A percentile compares a stretch with the other conserved stretches of the same genome.
These are phyloP conservation scores for Bovichtus diacanthus DNA, from an alignment of 2,797 vertebrate species.

Conservation along the genomic window DNA sequence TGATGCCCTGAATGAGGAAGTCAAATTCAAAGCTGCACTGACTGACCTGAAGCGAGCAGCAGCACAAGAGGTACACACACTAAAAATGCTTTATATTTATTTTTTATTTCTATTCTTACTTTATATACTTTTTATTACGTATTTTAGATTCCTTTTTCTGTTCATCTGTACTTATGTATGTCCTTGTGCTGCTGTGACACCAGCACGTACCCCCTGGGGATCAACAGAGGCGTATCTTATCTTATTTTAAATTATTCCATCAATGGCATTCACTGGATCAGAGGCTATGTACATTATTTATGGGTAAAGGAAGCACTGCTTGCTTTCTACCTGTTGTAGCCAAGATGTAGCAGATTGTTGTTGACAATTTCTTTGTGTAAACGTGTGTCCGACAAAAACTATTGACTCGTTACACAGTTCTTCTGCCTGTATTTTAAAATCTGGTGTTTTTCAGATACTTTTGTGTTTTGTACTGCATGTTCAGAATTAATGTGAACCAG, in stretches of 20 bases:
- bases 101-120: background rate
- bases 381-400: background rate
- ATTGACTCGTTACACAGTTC: background rate
- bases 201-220: background rate
- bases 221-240: background rate
- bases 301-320: background rate
- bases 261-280: background rate
- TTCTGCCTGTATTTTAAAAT: background rate
- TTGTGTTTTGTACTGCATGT: background rate
- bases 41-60: conserved; percentile 13
- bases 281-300: background rate
- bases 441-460: background rate
- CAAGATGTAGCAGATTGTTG: background rate
- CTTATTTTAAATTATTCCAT: background rate
- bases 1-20: conserved; percentile 40
- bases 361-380: background rate
- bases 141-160: background rate
- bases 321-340: background rate
- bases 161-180: background rate
- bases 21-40: background rate
- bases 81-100: background rate
- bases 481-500: background rate
- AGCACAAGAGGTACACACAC: conserved; percentile 52
- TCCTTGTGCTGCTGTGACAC: background rate
- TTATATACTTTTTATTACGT: background rate